Percentiles rank a stretch among this genome's conserved stretches.
phyloP scores from a whole-genome alignment of 2,797 vertebrate genomes.

The Clarias fuscus region DNA sequence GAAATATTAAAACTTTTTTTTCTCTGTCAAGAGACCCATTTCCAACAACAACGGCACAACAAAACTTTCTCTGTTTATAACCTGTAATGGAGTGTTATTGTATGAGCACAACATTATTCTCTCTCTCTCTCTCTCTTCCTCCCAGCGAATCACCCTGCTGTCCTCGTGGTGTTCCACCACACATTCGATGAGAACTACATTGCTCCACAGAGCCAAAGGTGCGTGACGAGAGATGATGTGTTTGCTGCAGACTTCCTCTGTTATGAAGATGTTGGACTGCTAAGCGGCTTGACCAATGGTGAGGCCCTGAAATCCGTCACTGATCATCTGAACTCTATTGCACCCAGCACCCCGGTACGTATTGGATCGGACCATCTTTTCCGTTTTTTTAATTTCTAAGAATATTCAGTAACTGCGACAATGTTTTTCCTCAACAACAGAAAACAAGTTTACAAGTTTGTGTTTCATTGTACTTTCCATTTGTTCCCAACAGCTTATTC shows the following conservation, averaged over 20 bases:
- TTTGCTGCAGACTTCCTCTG: background rate
- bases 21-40: too few relatives aligned
- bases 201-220: background rate
- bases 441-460: background rate
- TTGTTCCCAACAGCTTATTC: background rate
- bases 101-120: background rate
- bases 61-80: too few relatives aligned
- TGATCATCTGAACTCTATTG: background rate
- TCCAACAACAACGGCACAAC: too few relatives aligned
- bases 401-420: background rate
- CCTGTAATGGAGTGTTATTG: too few relatives aligned
- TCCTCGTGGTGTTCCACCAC: slow-evolving; percentile 13
- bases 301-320: background rate
- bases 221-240: background rate
- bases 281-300: background rate
- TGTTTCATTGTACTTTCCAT: background rate
- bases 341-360: background rate
- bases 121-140: background rate
- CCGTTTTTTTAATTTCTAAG: too few relatives aligned
- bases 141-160: background rate
- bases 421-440: background rate
- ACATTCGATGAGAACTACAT: background rate
- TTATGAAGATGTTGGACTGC: background rate
- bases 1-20: too few relatives aligned
- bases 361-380: background rate